A percentile compares a stretch with the other conserved stretches of the same genome.
phyloP scores from a whole-genome alignment of 2,888 invertebrate species.

The Mesorhabditis belari region DNA sequence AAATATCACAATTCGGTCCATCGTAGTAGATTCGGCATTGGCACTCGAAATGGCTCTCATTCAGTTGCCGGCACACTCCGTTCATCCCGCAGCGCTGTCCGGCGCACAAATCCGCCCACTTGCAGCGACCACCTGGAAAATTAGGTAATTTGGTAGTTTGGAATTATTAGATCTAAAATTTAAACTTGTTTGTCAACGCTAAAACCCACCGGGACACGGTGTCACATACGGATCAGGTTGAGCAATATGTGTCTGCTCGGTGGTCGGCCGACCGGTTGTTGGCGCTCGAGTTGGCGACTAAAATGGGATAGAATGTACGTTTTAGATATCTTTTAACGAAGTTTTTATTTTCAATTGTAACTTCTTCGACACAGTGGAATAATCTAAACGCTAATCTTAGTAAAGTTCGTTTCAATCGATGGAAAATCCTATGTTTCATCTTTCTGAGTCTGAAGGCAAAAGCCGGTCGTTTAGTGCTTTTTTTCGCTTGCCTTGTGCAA shows the following conservation, averaged over 20 bases:
- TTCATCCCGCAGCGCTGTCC: slow-evolving; percentile 21
- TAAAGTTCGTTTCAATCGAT: too few relatives aligned
- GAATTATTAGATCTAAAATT: not conserved
- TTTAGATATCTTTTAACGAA: too few relatives aligned
- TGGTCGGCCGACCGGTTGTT: not conserved
- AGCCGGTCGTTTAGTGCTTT: too few relatives aligned
- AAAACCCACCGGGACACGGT: not conserved
- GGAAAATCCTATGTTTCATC: too few relatives aligned
- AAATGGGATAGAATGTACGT: too few relatives aligned
- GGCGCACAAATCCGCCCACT: slow-evolving; percentile 8
- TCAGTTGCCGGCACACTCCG: slow-evolving; percentile 22
- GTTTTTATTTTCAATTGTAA: too few relatives aligned
- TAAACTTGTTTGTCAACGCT: not conserved
- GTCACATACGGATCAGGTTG: not conserved
- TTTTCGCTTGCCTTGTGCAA: too few relatives aligned
- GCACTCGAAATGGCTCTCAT: slow-evolving; percentile 43
- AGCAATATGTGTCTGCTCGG: not conserved
- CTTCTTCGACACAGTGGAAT: too few relatives aligned
- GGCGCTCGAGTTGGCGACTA: not conserved
- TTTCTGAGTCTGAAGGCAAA: too few relatives aligned
- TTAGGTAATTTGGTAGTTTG: not conserved
- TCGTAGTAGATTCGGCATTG: slow-evolving; percentile 46
- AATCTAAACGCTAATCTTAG: too few relatives aligned
- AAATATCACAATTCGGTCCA: slow-evolving; percentile 42
- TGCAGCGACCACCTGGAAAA: slow-evolving; percentile 4